Conservation (phyloP, 2,113 vertebrate species). For the Nesoenas mayeri region DNA sequence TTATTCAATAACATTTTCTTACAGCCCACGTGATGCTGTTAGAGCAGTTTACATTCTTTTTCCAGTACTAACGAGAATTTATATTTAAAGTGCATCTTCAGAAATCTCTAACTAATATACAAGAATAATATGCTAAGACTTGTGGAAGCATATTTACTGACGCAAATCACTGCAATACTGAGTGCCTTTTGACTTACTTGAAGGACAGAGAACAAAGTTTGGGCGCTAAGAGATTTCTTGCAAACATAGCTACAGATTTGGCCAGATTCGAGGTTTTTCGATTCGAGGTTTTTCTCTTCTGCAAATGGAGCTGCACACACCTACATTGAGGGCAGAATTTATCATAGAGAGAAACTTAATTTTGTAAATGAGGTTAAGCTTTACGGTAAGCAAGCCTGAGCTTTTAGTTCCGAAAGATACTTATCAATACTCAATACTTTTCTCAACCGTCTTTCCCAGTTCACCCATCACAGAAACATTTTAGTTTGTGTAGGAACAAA, state of each 20-base stretch:
- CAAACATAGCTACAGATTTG: neutral
- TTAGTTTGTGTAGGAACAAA: neutral
- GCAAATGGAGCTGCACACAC: neutral
- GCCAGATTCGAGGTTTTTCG: neutral
- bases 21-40: neutral
- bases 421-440: neutral
- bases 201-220: neutral
- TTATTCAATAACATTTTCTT: neutral
- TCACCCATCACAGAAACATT: neutral
- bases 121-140: neutral
- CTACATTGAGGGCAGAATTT: neutral
- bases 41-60: constrained; percentile 35
- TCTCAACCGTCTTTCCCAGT: neutral
- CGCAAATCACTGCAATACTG: rapidly evolving
- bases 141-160: neutral
- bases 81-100: constrained; percentile 57
- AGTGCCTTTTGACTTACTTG: neutral
- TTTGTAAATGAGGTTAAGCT: neutral
- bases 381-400: neutral
- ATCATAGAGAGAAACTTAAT: neutral
- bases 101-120: neutral
- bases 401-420: neutral
- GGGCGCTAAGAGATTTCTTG: neutral
- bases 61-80: constrained; percentile 1
- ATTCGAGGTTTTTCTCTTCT: neutral